Evolutionary conservation across 2,888 invertebrate genomes (phyloP).

Genomic region (Epiblema foenella): DNA sequence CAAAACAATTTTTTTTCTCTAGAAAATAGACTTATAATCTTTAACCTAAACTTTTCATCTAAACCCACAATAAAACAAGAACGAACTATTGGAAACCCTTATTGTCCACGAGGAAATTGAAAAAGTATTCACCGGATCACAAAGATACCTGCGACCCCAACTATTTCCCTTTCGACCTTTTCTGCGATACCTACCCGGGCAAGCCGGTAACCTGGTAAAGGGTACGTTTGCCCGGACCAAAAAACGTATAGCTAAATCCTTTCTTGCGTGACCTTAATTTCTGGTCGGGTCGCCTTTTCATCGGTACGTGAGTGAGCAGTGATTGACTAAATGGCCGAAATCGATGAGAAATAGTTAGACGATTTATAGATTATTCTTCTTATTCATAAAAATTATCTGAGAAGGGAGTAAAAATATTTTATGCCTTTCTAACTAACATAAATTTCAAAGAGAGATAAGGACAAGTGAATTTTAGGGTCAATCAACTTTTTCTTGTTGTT

Average conservation of each 20-base stretch:
- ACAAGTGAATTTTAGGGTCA: too few relatives aligned
- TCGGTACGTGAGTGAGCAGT: constrained; percentile 18
- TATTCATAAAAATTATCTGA: too few relatives aligned
- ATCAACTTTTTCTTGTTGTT: too few relatives aligned
- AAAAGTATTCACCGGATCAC: constrained; percentile 39
- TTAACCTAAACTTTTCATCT: constrained; percentile 1
- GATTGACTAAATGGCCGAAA: constrained; percentile 1
- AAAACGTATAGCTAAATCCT: constrained; percentile 23
- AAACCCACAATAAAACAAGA: constrained; percentile 14
- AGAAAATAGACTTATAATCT: too few relatives aligned
- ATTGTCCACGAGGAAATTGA: constrained; percentile 37
- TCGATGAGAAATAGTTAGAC: too few relatives aligned
- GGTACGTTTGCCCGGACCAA: constrained; percentile 1
- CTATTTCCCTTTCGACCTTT: constrained; percentile 32
- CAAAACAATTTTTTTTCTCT: too few relatives aligned
- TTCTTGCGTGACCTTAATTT: constrained; percentile 26
- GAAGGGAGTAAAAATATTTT: too few relatives aligned
- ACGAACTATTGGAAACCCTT: constrained; percentile 32
- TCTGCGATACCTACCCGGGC: constrained; percentile 14
- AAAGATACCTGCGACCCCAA: constrained; percentile 42
- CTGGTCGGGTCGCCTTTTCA: constrained; percentile 17
- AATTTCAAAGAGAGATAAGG: too few relatives aligned
- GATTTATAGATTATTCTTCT: too few relatives aligned
- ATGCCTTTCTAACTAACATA: too few relatives aligned
- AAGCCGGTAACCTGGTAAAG: constrained; percentile 2